Evolutionary conservation across 2,888 invertebrate species (phyloP).

Genomic region (Hirtodrosophila histrioides): DNA sequence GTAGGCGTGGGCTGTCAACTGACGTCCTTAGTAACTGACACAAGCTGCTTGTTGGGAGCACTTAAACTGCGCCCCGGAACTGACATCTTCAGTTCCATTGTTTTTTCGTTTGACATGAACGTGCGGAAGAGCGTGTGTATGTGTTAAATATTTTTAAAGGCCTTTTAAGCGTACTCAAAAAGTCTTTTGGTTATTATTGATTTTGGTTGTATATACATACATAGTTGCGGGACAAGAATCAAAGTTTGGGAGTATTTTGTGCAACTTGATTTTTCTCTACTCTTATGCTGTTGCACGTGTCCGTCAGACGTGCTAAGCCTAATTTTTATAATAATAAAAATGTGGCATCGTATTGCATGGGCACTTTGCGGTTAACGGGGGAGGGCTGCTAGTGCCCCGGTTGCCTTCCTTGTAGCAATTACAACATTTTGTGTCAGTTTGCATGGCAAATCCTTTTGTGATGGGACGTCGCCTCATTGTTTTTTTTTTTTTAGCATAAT

Average conservation of each 20-base stretch:
- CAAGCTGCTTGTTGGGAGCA: conserved; percentile 54
- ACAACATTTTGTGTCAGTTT: conserved; percentile 80
- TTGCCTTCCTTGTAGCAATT: conserved; percentile 61
- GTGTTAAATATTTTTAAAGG: conserved; percentile 54
- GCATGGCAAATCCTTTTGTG: conserved; percentile 65
- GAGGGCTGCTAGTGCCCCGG: neutral
- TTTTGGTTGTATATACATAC: conserved; percentile 32
- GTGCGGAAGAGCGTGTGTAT: conserved; percentile 76
- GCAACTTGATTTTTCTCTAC: conserved; percentile 45
- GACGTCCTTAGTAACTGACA: conserved; percentile 48
- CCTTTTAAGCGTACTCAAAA: conserved; percentile 5
- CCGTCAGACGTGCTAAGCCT: conserved; percentile 68
- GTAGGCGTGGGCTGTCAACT: conserved; percentile 19
- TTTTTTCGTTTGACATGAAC: conserved; percentile 73
- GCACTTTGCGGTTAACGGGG: conserved; percentile 60
- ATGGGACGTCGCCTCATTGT: conserved; percentile 38
- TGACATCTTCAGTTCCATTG: conserved; percentile 62
- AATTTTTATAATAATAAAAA: conserved; percentile 80
- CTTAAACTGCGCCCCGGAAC: conserved; percentile 56
- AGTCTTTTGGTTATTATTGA: conserved; percentile 31
- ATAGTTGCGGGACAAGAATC: neutral
- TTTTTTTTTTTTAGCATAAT: conserved; percentile 60
- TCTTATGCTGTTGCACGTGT: conserved; percentile 59
- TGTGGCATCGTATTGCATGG: conserved; percentile 55
- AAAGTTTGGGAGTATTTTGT: conserved; percentile 48